phyloP scores from a whole-genome alignment of 2,797 vertebrate species.

The Tokudaia tokunoshimensis region DNA sequence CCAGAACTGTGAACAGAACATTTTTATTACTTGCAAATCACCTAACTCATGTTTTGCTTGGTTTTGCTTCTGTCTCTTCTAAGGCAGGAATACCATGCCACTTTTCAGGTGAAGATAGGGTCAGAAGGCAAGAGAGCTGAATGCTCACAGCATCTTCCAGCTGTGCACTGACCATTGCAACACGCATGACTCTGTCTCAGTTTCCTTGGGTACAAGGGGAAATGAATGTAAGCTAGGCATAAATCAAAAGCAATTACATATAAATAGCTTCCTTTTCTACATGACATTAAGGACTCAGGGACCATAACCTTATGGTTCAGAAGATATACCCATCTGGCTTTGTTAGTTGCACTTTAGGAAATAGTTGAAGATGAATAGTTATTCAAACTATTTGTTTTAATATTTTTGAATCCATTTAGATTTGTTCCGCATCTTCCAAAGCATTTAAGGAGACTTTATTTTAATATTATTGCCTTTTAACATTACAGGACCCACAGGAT shows the following conservation, averaged over 20 bases:
- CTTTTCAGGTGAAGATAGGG: neutral
- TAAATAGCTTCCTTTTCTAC: neutral
- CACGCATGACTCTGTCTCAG: neutral
- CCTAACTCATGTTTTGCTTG: neutral
- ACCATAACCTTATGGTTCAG: neutral
- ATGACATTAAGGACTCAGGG: neutral
- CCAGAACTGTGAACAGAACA: neutral
- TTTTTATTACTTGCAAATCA: neutral
- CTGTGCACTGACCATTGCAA: neutral
- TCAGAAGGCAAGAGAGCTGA: neutral
- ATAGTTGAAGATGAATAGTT: slow-evolving; percentile 11
- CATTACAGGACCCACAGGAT: neutral
- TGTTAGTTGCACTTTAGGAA: slow-evolving; percentile 18
- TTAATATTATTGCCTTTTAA: slow-evolving; percentile 38
- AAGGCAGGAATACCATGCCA: neutral
- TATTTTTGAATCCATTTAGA: slow-evolving; percentile 1
- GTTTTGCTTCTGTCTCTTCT: neutral
- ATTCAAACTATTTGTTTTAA: slow-evolving; percentile 12
- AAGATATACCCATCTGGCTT: neutral
- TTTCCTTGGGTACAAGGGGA: neutral
- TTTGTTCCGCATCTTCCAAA: slow-evolving; percentile 26
- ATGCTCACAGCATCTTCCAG: neutral
- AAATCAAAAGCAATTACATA: neutral
- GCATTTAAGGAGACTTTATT: slow-evolving; percentile 22
- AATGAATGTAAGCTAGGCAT: neutral